A percentile compares a stretch with the other conserved stretches of the same genome.
Conservation (phyloP, 2,888 invertebrate species). For the Trissonchulus latispiculum region DNA sequence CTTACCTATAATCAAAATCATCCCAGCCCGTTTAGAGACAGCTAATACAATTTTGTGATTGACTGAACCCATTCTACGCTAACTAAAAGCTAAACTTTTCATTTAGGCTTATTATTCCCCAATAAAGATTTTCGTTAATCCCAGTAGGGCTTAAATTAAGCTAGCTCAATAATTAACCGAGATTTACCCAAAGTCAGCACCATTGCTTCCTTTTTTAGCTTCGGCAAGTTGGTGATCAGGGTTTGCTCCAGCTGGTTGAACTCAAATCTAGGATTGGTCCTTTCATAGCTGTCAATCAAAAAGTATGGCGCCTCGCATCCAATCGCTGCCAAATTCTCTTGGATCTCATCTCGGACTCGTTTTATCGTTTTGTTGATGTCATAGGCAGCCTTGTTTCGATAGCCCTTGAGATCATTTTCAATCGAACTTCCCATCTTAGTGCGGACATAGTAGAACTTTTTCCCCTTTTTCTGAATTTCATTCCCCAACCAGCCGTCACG, state of each 20-base stretch:
- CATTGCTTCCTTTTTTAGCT: not conserved
- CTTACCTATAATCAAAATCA: too few relatives aligned
- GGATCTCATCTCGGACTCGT: not conserved
- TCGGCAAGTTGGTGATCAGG: not conserved
- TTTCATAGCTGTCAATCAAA: not conserved
- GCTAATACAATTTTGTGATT: too few relatives aligned
- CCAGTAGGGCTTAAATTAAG: too few relatives aligned
- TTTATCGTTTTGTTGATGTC: not conserved
- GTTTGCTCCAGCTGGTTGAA: not conserved
- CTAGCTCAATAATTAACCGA: too few relatives aligned
- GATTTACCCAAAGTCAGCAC: not conserved
- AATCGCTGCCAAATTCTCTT: not conserved
- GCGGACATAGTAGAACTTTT: not conserved
- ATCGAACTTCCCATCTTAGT: not conserved
- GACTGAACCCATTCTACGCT: too few relatives aligned
- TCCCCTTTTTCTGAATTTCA: not conserved
- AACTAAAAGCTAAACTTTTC: too few relatives aligned
- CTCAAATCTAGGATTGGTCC: not conserved
- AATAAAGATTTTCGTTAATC: too few relatives aligned
- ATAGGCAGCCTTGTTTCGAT: not conserved
- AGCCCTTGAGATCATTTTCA: not conserved
- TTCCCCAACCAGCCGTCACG: not conserved
- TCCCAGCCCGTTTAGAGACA: too few relatives aligned
- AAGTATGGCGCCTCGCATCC: not conserved
- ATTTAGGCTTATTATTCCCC: too few relatives aligned